Evolutionary conservation across 2,113 vertebrate species (phyloP), one percentile per base, ranked within the genome.

Genomic region (Ophiodon elongatus): DNA sequence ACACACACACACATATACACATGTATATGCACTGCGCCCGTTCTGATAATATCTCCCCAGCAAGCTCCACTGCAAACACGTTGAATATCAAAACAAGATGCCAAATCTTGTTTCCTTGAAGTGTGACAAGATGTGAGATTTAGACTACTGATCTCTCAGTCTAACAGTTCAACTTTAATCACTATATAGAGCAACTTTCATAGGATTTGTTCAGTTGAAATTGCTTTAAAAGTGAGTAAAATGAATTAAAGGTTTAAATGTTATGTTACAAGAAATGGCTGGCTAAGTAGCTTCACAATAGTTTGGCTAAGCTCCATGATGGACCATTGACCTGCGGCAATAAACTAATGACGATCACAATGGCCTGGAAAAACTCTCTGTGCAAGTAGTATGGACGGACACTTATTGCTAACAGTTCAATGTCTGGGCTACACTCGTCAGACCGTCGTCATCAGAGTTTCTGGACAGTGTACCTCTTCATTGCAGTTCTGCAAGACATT

Each of bases 51-150:
- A 23, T 64, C 52, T 62, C 9, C 11, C 27, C 33, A 39, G 3
- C 10, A 37, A 60, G 7, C 11, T 76, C 8, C 23, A 59, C n/a
- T 62, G 35, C 23, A 71, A 74, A 66, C 23, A 47, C 21, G 21
- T 76, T 73, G 37, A 79, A 35, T 14, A 21, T 0, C 0, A 50
- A 81, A 56, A 4, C 45, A 39, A 64, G 6, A 80, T 70, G 11
- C 25, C 31, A 27, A 29, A 41, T 43, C 14, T 6, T n/a, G 45
- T 73, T 63, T 73, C 9, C n/a, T 65, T 63, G 7, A 33, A 10
- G 8, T 70, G 39, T 72, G 17, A 23, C 9, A 19, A 14, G 15
- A 67, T 66, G n/a, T 78, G 21, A 64, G 33, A 47, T 80, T 35
- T 2, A 31, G 8, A 52, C 43, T 6, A 25, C 41, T 50, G 4